These are phyloP conservation scores for Arrhamphus sclerolepis DNA, from an alignment of 2,797 vertebrate species.

Conservation along the genomic window DNA sequence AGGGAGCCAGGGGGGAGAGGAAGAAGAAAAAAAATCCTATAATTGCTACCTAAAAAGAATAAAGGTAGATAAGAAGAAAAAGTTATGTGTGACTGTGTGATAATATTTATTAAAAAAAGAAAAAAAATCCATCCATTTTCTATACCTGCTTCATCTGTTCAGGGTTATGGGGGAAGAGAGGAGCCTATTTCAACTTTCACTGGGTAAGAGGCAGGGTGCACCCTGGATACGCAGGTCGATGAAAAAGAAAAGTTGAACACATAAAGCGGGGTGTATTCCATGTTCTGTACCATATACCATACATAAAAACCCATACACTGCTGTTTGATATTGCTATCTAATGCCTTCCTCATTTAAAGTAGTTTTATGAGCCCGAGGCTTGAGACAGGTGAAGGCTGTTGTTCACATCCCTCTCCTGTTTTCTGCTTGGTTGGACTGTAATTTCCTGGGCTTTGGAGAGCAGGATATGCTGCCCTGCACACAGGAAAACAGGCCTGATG, in stretches of 20 bases:
- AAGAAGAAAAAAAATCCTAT: no score
- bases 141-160: no score
- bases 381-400: conserved; percentile 71
- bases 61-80: no score
- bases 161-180: no score
- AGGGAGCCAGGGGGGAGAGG: no score
- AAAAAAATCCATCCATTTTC: no score
- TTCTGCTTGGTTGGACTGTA: conserved; percentile 82
- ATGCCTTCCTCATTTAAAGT: conserved; percentile 64
- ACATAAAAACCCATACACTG: not conserved
- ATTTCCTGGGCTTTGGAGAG: conserved; percentile 80
- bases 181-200: no score
- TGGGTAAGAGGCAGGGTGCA: no score
- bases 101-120: no score
- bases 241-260: not conserved
- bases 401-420: conserved; percentile 78
- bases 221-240: no score
- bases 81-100: no score
- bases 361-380: conserved; percentile 46
- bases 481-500: conserved; percentile 75
- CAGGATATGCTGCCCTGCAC: conserved; percentile 75
- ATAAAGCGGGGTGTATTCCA: not conserved
- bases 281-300: not conserved
- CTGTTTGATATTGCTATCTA: conserved; percentile 33
- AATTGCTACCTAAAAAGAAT: no score